Conservation (phyloP, 2,888 invertebrate genomes). For the Leptura quadrifasciata region DNA sequence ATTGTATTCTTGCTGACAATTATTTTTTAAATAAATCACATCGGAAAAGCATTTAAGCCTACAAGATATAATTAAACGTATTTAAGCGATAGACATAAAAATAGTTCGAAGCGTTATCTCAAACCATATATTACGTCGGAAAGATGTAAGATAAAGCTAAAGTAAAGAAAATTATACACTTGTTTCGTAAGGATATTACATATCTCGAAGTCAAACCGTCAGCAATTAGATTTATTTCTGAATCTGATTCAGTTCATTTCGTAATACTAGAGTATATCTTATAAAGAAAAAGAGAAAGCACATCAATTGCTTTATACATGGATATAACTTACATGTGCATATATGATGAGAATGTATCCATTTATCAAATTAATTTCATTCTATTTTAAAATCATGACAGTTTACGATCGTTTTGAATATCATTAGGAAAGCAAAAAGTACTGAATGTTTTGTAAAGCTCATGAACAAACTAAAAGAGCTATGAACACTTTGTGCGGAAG, state of each 20-base stretch:
- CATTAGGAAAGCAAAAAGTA: no score
- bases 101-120: background rate
- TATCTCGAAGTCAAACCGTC: background rate
- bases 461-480: no score
- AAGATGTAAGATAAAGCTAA: conserved; percentile 4
- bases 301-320: no score
- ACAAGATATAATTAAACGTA: conserved; percentile 7
- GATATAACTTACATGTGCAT: no score
- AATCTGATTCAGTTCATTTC: background rate
- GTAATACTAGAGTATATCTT: background rate
- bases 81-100: conserved; percentile 4
- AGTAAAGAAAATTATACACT: conserved; percentile 8
- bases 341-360: no score
- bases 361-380: no score
- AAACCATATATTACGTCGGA: conserved; percentile 8
- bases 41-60: background rate
- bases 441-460: no score
- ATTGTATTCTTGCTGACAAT: background rate
- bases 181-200: background rate
- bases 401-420: no score
- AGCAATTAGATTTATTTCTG: background rate
- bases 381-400: no score
- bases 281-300: no score
- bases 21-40: background rate
- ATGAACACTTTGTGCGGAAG: no score